Evolutionary conservation across 2,888 invertebrate genomes (phyloP).

Genomic region (Agrotis exclamationis): DNA sequence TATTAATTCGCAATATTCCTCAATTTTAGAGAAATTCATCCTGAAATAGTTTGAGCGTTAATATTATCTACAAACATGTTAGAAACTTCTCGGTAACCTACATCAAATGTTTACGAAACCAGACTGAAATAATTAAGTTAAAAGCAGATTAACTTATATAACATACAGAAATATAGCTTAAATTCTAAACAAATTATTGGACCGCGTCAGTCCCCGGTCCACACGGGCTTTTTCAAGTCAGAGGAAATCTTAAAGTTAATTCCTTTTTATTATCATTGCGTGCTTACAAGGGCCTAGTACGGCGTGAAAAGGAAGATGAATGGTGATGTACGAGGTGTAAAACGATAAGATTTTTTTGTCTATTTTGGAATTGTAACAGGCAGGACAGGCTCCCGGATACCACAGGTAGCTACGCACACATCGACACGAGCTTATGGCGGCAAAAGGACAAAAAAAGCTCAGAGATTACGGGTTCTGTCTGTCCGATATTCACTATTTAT

Average conservation of each 20-base stretch:
- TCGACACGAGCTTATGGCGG: slow-evolving; percentile 73
- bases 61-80: neutral
- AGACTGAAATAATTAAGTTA: slow-evolving; percentile 47
- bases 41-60: slow-evolving; percentile 4
- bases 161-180: slow-evolving; percentile 70
- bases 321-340: slow-evolving; percentile 80
- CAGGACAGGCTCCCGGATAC: slow-evolving; percentile 83
- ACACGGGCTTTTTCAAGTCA: neutral
- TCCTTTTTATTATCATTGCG: slow-evolving; percentile 58
- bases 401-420: slow-evolving; percentile 88
- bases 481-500: slow-evolving; percentile 39
- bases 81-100: neutral
- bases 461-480: slow-evolving; percentile 66
- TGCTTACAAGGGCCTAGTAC: slow-evolving; percentile 60
- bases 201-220: slow-evolving; percentile 5
- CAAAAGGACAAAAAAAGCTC: slow-evolving; percentile 70
- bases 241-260: slow-evolving; percentile 24
- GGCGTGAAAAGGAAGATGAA: slow-evolving; percentile 66
- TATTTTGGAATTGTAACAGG: slow-evolving; percentile 81
- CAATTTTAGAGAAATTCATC: slow-evolving; percentile 1
- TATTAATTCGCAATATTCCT: slow-evolving; percentile 1
- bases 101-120: slow-evolving; percentile 46
- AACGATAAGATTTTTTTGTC: slow-evolving; percentile 79
- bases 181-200: slow-evolving; percentile 42
- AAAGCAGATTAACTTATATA: slow-evolving; percentile 76